Conservation (phyloP, 2,888 invertebrate species). For the Teleogryllus oceanicus region DNA sequence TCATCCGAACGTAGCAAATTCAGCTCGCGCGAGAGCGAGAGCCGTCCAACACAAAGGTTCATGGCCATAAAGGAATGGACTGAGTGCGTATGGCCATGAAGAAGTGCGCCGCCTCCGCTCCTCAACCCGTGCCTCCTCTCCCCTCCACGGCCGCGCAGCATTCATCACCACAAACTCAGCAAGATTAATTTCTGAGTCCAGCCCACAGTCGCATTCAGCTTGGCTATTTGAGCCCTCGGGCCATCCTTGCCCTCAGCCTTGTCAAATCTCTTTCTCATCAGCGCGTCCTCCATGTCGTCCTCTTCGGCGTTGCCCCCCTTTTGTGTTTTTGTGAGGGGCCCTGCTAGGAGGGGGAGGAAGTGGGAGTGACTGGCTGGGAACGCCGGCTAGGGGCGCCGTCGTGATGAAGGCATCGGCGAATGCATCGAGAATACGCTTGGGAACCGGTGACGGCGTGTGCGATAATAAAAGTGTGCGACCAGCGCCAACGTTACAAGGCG, state of each 20-base stretch:
- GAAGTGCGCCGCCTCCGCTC: neutral
- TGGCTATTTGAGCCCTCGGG: neutral
- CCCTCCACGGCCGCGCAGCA: neutral
- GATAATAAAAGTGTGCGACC: too few species aligned
- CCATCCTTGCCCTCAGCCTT: too few species aligned
- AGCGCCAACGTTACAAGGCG: too few species aligned
- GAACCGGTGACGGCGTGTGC: too few species aligned
- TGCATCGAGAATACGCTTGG: too few species aligned
- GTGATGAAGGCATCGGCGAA: neutral
- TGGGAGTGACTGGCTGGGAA: neutral
- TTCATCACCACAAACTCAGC: constrained; percentile 18
- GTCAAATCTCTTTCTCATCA: too few species aligned
- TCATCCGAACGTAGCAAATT: too few species aligned
- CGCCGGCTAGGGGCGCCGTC: neutral
- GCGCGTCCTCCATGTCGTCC: neutral
- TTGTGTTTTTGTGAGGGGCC: neutral
- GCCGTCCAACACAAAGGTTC: neutral
- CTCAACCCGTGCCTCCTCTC: too few species aligned
- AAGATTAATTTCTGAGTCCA: neutral
- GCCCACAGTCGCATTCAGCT: neutral
- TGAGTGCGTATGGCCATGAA: neutral
- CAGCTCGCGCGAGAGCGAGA: neutral
- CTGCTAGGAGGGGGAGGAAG: neutral
- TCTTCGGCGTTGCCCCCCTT: neutral
- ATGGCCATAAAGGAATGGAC: neutral